Evolutionary conservation across 37 sponge, comb jelly and placozoan species (phyloP), one percentile per base, ranked within the genome.

Genomic region (Cladorhizidae sp.): DNA sequence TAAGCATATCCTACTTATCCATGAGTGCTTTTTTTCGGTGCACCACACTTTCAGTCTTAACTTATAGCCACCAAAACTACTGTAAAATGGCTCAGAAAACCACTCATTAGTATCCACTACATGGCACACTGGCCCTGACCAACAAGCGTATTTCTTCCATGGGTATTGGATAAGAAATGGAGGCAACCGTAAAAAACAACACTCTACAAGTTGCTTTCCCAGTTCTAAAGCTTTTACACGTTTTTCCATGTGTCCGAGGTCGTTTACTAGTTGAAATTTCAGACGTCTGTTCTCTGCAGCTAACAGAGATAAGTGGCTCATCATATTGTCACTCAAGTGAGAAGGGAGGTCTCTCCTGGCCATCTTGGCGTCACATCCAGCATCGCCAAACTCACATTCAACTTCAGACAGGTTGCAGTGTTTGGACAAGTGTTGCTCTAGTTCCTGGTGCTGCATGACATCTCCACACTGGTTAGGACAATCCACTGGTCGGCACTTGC

Each of bases 401-500:
- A 77, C 64, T 9, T 39, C 18, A 6, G 29, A 36, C 25, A 64
- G 64, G 22, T 59, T 43, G 63, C 78, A 77, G 2, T 62, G 62
- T 23, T 64, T 20, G 7, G 50, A 15, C 14, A 77, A 38, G 45
- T 77, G 78, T 1, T 40, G 20, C 45, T 61, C 64, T 15, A 77
- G 58, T 29, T 63, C 12, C 23, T 77, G 78, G 33, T 57, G 78
- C 40, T 77, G 31, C n/a, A 77, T 14, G 23, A 63, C 43, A 32
- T 23, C 64, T 28, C 64, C 64, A 64, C 78, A 77, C 38, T 62
- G 29, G 35, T 77, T 63, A 72, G 72, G 50, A 64, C 78, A 77
- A n/a, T 45, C 64, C 35, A 77, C 64, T 36, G 64, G 78, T 57
- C 56, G 31, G 28, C 54, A 52, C 40, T 38, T 23, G 64, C 78